Conservation (phyloP, 1,140 invertebrate genomes). For the Caligus rogercresseyi region DNA sequence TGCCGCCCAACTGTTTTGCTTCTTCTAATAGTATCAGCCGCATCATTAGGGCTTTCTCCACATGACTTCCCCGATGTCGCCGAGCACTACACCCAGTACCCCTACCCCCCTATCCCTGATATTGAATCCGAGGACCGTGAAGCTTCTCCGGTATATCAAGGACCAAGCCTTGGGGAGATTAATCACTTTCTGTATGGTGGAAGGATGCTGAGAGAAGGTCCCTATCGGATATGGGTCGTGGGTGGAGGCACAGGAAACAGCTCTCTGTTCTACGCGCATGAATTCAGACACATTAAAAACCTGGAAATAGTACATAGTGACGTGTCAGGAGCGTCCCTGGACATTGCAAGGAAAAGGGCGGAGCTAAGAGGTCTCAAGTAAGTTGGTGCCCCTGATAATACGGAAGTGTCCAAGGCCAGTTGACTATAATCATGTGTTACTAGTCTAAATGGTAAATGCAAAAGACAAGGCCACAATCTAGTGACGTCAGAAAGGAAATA, state of each 20-base stretch:
- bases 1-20: too few species aligned
- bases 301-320: background rate
- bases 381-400: too few species aligned
- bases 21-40: too few species aligned
- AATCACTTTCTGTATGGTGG: background rate
- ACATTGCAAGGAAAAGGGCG: background rate
- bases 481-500: too few species aligned
- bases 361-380: background rate
- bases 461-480: too few species aligned
- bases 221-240: background rate
- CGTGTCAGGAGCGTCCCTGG: background rate
- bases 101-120: background rate
- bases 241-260: background rate
- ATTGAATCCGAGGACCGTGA: background rate
- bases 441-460: too few species aligned
- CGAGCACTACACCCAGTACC: background rate
- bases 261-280: background rate
- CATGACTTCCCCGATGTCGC: background rate
- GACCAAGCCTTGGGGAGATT: background rate
- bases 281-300: background rate
- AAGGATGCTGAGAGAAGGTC: background rate
- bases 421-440: too few species aligned
- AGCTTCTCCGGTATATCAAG: background rate
- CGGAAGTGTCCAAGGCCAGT: too few species aligned
- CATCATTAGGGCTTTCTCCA: background rate